Conservation (phyloP, 2,797 vertebrate species). For the Rhincodon typus region DNA sequence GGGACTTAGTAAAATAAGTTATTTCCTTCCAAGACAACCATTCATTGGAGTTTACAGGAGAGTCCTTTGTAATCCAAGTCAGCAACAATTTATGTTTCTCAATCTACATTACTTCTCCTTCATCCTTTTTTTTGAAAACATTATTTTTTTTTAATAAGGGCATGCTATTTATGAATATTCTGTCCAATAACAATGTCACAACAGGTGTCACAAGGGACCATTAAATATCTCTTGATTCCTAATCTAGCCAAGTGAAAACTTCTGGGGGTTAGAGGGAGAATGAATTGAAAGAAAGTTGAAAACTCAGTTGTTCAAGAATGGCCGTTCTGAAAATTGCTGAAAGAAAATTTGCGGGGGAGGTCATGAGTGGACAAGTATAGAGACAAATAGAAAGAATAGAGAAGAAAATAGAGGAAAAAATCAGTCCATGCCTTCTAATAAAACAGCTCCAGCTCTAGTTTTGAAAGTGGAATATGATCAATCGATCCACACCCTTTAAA, state of each 20-base stretch:
- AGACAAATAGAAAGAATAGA: too few species aligned
- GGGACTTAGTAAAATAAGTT: background rate
- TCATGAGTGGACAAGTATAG: background rate
- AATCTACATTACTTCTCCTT: background rate
- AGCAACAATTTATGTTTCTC: background rate
- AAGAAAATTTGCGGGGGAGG: background rate
- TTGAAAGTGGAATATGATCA: background rate
- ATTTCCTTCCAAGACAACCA: background rate
- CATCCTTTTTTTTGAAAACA: background rate
- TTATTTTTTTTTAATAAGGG: too few species aligned
- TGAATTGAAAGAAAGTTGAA: background rate
- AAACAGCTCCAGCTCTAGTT: background rate
- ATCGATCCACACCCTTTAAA: constrained; percentile 17
- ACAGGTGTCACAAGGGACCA: background rate
- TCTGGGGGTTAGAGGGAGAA: background rate
- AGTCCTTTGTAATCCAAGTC: background rate
- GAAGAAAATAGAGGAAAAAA: background rate
- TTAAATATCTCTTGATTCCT: background rate
- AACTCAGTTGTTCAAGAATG: background rate
- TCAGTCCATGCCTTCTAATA: background rate
- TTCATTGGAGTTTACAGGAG: background rate
- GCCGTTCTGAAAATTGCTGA: background rate
- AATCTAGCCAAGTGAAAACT: background rate
- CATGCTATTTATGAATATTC: background rate
- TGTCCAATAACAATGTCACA: background rate